phyloP scores from a whole-genome alignment of 2,797 vertebrate species.

The Hippopotamyrus pictus region DNA sequence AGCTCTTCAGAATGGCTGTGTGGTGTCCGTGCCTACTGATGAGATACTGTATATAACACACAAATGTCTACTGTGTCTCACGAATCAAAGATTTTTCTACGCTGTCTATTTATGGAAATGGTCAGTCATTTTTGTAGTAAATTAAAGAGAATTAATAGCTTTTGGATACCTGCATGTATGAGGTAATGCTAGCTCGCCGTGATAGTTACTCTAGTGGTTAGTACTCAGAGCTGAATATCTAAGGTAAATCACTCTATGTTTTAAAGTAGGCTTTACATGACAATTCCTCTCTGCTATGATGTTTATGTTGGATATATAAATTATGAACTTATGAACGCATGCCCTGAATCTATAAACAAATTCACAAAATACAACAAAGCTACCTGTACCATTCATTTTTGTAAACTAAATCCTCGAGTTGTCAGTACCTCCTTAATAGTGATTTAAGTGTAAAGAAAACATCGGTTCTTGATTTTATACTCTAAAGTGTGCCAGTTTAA shows the following conservation, averaged over 20 bases:
- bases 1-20: neutral
- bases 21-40: neutral
- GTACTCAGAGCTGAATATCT: neutral
- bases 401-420: neutral
- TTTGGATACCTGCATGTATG: neutral
- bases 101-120: neutral
- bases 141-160: neutral
- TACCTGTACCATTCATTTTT: neutral
- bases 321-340: neutral
- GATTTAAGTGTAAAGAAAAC: neutral
- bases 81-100: neutral
- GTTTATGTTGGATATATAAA: neutral
- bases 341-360: neutral
- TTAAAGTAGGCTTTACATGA: neutral
- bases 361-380: neutral
- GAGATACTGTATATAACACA: neutral
- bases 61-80: neutral
- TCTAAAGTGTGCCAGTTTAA: neutral
- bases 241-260: neutral
- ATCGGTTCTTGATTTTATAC: neutral
- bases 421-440: neutral
- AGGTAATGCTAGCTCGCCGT: neutral
- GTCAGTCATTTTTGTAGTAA: neutral
- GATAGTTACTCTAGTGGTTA: neutral
- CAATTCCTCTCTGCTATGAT: neutral